phyloP scores from a whole-genome alignment of 2,888 invertebrate species.

The Drosophila buzzatii region DNA sequence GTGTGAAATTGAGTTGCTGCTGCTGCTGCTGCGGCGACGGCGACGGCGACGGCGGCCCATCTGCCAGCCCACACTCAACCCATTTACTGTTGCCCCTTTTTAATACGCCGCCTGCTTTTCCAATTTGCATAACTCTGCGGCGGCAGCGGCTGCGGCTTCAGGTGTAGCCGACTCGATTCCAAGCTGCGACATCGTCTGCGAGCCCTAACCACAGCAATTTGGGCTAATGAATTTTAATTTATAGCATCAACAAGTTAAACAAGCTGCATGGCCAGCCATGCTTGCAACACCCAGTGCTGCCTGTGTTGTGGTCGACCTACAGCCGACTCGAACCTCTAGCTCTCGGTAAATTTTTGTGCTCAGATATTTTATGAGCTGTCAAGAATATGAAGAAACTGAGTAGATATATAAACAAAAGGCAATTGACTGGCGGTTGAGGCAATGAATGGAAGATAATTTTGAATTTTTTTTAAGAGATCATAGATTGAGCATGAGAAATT shows the following conservation, averaged over 20 bases:
- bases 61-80: neutral
- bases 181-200: conserved; percentile 32
- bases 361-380: conserved; percentile 9
- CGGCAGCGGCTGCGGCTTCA: conserved; percentile 1
- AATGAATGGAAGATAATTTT: neutral
- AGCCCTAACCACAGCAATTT: conserved; percentile 63
- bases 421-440: neutral
- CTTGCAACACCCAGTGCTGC: neutral
- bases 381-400: neutral
- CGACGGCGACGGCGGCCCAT: neutral
- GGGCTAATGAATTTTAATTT: conserved; percentile 75
- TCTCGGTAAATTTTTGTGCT: conserved; percentile 13
- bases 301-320: conserved; percentile 1
- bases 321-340: neutral
- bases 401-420: neutral
- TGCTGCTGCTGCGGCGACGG: neutral
- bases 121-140: conserved; percentile 68
- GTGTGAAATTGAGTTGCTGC: conserved; percentile 73
- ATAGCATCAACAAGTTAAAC: conserved; percentile 72
- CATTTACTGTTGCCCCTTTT: conserved; percentile 1
- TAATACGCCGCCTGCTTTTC: conserved; percentile 14
- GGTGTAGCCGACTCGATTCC: conserved; percentile 29
- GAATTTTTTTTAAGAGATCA: neutral
- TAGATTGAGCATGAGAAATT: neutral
- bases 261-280: conserved; percentile 28